Conservation (phyloP, 1,140 invertebrate species). For the Penaeus indicus region DNA sequence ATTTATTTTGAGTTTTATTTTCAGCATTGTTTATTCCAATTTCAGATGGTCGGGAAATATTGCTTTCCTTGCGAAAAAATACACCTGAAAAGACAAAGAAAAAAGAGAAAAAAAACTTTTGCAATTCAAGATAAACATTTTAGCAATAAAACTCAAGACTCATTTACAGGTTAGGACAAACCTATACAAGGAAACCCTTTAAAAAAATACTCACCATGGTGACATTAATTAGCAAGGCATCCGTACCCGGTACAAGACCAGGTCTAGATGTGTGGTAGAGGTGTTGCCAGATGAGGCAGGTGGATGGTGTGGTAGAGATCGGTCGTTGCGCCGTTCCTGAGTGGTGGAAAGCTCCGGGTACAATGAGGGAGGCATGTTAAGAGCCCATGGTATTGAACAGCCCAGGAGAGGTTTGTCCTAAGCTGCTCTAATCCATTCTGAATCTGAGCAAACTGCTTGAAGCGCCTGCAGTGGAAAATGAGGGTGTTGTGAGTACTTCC, state of each 20-base stretch:
- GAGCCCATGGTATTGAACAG: slow-evolving; percentile 72
- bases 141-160: too few relatives aligned
- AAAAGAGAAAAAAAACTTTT: too few relatives aligned
- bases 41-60: too few relatives aligned
- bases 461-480: slow-evolving; percentile 73
- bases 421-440: slow-evolving; percentile 95
- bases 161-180: too few relatives aligned
- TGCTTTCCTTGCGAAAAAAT: too few relatives aligned
- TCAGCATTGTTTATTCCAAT: neutral
- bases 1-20: slow-evolving; percentile 1
- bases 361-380: slow-evolving; percentile 62
- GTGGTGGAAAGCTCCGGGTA: slow-evolving; percentile 44
- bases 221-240: slow-evolving; percentile 65
- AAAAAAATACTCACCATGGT: slow-evolving; percentile 54
- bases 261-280: slow-evolving; percentile 63
- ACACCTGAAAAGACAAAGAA: too few relatives aligned
- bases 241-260: slow-evolving; percentile 61
- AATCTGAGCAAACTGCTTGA: slow-evolving; percentile 94
- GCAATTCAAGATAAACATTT: too few relatives aligned
- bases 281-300: slow-evolving; percentile 62
- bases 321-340: slow-evolving; percentile 67
- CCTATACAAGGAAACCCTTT: neutral
- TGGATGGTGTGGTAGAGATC: slow-evolving; percentile 64
- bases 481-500: too few relatives aligned
- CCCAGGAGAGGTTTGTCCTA: slow-evolving; percentile 86